Conservation (phyloP, 2,888 invertebrate species). For the Limnephilus marmoratus region DNA sequence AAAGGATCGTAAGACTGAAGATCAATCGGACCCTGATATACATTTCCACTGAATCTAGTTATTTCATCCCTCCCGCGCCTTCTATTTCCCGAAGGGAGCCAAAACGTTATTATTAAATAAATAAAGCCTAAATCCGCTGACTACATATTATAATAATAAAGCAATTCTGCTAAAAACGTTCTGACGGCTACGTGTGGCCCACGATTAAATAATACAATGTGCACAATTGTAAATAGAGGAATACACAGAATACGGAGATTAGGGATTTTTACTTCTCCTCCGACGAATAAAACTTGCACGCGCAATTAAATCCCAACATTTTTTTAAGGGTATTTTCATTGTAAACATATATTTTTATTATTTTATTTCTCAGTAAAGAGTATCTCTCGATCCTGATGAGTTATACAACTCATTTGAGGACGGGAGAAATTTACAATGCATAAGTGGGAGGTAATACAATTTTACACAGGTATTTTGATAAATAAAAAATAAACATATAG, state of each 20-base stretch:
- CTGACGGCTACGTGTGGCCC: background rate
- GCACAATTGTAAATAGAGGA: background rate
- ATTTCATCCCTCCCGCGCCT: background rate
- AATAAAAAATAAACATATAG: too few species aligned
- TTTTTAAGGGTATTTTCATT: too few species aligned
- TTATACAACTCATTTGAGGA: too few species aligned
- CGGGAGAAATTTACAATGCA: too few species aligned
- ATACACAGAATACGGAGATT: background rate
- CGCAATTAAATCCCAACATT: too few species aligned
- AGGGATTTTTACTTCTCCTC: background rate
- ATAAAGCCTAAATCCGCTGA: background rate
- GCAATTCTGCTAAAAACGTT: background rate
- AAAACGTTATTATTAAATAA: slow-evolving; percentile 9
- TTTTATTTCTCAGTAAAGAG: too few species aligned
- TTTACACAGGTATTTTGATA: too few species aligned
- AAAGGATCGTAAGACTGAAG: background rate
- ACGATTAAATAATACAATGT: background rate
- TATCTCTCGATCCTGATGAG: too few species aligned
- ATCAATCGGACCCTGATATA: background rate
- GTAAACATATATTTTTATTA: too few species aligned
- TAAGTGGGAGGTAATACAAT: too few species aligned
- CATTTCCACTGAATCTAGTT: background rate
- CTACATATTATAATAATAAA: background rate
- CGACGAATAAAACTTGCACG: background rate
- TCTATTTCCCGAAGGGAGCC: background rate